phyloP scores from a whole-genome alignment of 35 echinoderm and acorn worm species.

The Antedon bifida region DNA sequence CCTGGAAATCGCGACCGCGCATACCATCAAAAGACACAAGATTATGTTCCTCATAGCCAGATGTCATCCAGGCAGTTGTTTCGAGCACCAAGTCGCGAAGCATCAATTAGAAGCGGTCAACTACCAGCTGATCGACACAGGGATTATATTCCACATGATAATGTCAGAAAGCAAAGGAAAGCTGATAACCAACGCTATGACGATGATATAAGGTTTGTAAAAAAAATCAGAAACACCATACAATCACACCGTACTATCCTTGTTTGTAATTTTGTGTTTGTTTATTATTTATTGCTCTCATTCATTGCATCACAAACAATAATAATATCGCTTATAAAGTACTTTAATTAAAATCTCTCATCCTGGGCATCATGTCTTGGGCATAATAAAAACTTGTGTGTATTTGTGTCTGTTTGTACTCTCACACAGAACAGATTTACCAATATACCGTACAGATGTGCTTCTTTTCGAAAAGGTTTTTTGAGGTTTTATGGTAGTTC shows the following conservation, averaged over 20 bases:
- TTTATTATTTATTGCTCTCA: too few species aligned
- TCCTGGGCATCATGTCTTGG: too few species aligned
- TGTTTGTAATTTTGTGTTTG: too few species aligned
- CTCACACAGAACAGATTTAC: too few species aligned
- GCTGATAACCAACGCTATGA: neutral
- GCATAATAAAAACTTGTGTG: too few species aligned
- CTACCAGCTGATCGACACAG: neutral
- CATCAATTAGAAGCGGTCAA: neutral
- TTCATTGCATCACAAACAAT: too few species aligned
- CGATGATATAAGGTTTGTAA: neutral
- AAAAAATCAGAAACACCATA: neutral
- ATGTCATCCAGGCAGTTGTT: neutral
- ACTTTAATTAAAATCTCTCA: too few species aligned
- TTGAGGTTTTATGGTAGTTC: neutral
- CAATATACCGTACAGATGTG: too few species aligned
- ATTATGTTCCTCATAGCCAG: neutral
- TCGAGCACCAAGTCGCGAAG: neutral
- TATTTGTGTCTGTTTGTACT: too few species aligned
- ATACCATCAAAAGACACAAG: neutral
- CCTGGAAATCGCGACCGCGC: neutral
- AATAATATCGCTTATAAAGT: too few species aligned
- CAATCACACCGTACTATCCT: too few species aligned
- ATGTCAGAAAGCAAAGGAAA: neutral
- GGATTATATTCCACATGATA: neutral
- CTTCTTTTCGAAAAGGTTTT: too few species aligned